These are phyloP conservation scores for Stichopus horrens DNA, from an alignment of 53 echinoderm and acorn worm species.

Conservation along the genomic window DNA sequence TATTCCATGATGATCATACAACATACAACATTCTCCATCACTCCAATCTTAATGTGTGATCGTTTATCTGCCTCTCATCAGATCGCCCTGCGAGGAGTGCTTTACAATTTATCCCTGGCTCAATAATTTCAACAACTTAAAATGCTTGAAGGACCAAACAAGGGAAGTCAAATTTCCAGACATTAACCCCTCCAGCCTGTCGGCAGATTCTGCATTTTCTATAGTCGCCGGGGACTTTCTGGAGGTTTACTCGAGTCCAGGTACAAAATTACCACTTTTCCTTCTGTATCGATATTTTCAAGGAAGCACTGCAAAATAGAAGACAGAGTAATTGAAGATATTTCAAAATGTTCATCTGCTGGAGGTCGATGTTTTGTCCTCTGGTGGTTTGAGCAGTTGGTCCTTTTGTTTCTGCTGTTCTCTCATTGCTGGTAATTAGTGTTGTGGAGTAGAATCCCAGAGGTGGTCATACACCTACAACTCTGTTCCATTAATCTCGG, in stretches of 20 bases:
- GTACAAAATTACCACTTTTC: conserved; percentile 39
- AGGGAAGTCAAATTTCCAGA: conserved; percentile 75
- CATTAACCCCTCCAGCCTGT: conserved; percentile 71
- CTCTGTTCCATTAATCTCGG: too few relatives aligned
- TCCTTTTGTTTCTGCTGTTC: too few relatives aligned
- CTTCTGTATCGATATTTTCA: too few relatives aligned
- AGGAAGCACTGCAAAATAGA: too few relatives aligned
- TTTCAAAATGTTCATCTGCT: too few relatives aligned
- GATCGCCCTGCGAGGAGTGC: conserved; percentile 61
- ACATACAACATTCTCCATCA: not conserved
- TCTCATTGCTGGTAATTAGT: too few relatives aligned
- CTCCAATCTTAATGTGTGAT: not conserved
- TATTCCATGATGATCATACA: not conserved
- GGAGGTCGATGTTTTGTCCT: too few relatives aligned
- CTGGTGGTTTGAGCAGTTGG: too few relatives aligned
- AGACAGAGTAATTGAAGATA: too few relatives aligned
- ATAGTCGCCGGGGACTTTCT: conserved; percentile 96
- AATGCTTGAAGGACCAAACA: conserved; percentile 61
- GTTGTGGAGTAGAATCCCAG: too few relatives aligned
- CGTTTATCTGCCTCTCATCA: conserved; percentile 2
- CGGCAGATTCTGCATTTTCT: conserved; percentile 67
- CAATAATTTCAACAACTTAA: conserved; percentile 79
- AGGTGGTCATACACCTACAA: too few relatives aligned
- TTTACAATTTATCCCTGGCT: conserved; percentile 88
- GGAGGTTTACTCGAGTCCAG: conserved; percentile 81